A percentile compares a stretch with the other conserved stretches of the same genome.
phyloP scores from a whole-genome alignment of 2,113 vertebrate genomes.

The Pedetes capensis region DNA sequence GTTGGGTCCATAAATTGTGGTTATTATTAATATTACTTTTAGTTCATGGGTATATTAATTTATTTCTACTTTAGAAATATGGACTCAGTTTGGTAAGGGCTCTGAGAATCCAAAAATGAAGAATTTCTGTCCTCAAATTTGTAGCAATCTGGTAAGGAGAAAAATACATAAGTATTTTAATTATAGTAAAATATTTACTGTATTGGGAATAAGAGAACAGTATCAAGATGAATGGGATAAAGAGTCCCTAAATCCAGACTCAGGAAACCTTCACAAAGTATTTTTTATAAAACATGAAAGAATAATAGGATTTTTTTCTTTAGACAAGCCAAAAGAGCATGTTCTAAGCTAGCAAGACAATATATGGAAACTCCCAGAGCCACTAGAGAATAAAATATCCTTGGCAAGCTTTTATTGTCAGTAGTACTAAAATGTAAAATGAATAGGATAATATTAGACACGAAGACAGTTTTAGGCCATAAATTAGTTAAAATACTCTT shows the following conservation, averaged over 20 bases:
- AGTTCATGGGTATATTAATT: not conserved
- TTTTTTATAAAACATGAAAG: slow-evolving; percentile 19
- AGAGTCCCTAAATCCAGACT: not conserved
- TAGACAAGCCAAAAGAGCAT: not conserved
- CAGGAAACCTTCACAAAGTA: not conserved
- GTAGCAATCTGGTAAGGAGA: not conserved
- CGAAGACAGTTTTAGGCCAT: not conserved
- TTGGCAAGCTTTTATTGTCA: not conserved
- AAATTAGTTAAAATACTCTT: not conserved
- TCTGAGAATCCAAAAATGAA: not conserved
- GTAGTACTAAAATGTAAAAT: not conserved
- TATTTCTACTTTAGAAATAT: not conserved
- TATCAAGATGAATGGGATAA: not conserved
- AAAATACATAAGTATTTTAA: not conserved
- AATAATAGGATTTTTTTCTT: not conserved
- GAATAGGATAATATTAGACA: not conserved
- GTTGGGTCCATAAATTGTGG: not conserved
- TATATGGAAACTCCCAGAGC: not conserved
- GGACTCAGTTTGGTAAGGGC: not conserved
- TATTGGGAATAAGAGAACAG: not conserved
- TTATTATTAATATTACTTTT: not conserved
- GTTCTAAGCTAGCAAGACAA: not conserved
- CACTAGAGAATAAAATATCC: not conserved
- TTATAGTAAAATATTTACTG: not conserved
- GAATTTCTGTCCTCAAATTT: not conserved